phyloP scores from a whole-genome alignment of 2,113 vertebrate species.

The Rhipidura dahli region DNA sequence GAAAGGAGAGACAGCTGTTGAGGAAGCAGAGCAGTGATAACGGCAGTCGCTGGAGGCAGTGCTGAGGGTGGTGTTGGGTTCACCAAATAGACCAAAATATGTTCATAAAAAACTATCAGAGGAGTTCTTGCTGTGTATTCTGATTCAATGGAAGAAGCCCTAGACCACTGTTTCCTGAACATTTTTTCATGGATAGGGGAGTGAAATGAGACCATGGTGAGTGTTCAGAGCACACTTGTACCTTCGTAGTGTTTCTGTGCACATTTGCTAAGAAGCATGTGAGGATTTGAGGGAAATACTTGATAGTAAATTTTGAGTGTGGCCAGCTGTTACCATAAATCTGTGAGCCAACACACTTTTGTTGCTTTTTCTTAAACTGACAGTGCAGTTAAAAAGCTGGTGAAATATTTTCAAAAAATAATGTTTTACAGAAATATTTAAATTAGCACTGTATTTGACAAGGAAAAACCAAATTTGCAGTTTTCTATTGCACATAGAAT shows the following conservation, averaged over 20 bases:
- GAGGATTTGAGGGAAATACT: background rate
- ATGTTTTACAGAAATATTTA: background rate
- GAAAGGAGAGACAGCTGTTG: background rate
- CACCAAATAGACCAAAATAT: background rate
- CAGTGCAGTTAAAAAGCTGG: background rate
- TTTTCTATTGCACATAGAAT: background rate
- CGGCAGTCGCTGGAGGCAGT: background rate
- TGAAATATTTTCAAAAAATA: background rate
- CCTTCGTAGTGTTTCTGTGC: background rate
- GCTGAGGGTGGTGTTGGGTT: background rate
- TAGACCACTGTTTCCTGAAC: background rate
- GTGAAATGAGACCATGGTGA: background rate
- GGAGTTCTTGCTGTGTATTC: background rate
- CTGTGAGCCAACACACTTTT: background rate
- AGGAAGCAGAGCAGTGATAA: background rate
- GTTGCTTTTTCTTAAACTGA: background rate
- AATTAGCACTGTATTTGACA: background rate
- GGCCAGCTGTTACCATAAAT: background rate
- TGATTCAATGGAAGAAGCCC: background rate
- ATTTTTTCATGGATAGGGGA: background rate
- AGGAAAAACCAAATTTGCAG: background rate
- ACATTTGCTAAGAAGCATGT: background rate
- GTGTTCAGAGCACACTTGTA: background rate
- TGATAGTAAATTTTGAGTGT: background rate
- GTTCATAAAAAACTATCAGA: background rate